Evolutionary conservation across 1,140 invertebrate genomes (phyloP).

Genomic region (Drosophila parabipectinata): DNA sequence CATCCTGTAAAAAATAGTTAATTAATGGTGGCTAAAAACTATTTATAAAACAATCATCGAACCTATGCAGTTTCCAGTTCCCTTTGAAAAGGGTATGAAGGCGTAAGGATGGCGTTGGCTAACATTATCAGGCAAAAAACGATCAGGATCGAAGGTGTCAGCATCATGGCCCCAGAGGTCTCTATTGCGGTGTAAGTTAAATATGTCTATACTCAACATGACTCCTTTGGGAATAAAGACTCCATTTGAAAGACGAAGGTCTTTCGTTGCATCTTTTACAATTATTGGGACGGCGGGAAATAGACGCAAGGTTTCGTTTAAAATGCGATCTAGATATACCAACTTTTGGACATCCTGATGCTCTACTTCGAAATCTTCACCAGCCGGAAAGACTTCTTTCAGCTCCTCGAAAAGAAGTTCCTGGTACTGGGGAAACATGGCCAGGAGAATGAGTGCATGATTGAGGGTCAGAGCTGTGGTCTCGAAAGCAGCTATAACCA

Average conservation of each 20-base stretch:
- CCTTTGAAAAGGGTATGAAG: constrained; percentile 68
- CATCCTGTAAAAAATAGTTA: constrained; percentile 41
- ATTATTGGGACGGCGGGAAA: constrained; percentile 59
- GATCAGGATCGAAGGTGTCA: constrained; percentile 65
- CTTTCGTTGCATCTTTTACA: constrained; percentile 19
- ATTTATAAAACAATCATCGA: not conserved
- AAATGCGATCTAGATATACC: constrained; percentile 87
- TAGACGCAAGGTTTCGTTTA: constrained; percentile 87
- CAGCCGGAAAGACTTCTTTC: constrained; percentile 85
- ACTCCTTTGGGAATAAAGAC: constrained; percentile 43
- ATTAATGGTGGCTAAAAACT: not conserved
- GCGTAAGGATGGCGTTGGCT: constrained; percentile 48
- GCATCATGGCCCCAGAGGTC: constrained; percentile 64
- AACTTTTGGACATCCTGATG: constrained; percentile 86
- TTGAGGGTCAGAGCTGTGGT: constrained; percentile 53
- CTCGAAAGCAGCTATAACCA: constrained; percentile 60
- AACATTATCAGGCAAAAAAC: constrained; percentile 60
- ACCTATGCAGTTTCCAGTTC: constrained; percentile 70
- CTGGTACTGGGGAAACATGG: constrained; percentile 84
- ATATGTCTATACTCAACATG: constrained; percentile 47
- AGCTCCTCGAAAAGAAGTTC: constrained; percentile 86
- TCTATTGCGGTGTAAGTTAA: constrained; percentile 50
- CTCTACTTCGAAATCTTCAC: constrained; percentile 80
- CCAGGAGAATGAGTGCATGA: constrained; percentile 50
- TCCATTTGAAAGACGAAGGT: constrained; percentile 51